phyloP scores from a whole-genome alignment of 2,888 invertebrate species.

The Drosophila putrida region DNA sequence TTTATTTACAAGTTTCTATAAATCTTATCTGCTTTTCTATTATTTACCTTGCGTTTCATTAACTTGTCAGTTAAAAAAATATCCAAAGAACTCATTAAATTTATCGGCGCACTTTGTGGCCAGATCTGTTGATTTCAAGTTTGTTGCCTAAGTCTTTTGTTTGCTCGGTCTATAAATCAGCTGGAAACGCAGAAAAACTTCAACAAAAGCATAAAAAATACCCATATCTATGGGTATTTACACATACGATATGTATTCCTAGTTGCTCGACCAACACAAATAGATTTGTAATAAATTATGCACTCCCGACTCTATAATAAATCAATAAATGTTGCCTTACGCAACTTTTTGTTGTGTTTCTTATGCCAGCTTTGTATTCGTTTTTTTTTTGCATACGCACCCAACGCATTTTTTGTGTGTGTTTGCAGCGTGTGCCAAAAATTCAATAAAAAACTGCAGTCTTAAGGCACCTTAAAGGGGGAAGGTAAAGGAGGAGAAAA shows the following conservation, averaged over 20 bases:
- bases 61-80: too few relatives aligned
- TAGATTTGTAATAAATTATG: slow-evolving; percentile 79
- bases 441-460: slow-evolving; percentile 34
- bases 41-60: background rate
- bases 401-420: slow-evolving; percentile 62
- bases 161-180: slow-evolving; percentile 60
- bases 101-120: slow-evolving; percentile 16
- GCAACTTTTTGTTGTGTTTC: slow-evolving; percentile 63
- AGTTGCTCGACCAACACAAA: slow-evolving; percentile 39
- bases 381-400: slow-evolving; percentile 65
- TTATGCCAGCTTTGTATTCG: slow-evolving; percentile 8
- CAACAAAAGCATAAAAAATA: slow-evolving; percentile 7
- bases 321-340: slow-evolving; percentile 73
- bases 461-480: slow-evolving; percentile 2
- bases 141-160: slow-evolving; percentile 76
- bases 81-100: slow-evolving; percentile 9
- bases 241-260: background rate
- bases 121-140: slow-evolving; percentile 42
- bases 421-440: slow-evolving; percentile 70
- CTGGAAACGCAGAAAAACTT: slow-evolving; percentile 41
- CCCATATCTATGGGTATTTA: background rate
- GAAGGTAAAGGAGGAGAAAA: background rate
- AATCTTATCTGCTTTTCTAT: background rate
- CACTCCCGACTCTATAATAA: slow-evolving; percentile 59
- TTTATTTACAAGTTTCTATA: too few relatives aligned